These are phyloP conservation scores for Rhynchonycteris naso DNA, from an alignment of 2,797 vertebrate genomes.

Conservation along the genomic window DNA sequence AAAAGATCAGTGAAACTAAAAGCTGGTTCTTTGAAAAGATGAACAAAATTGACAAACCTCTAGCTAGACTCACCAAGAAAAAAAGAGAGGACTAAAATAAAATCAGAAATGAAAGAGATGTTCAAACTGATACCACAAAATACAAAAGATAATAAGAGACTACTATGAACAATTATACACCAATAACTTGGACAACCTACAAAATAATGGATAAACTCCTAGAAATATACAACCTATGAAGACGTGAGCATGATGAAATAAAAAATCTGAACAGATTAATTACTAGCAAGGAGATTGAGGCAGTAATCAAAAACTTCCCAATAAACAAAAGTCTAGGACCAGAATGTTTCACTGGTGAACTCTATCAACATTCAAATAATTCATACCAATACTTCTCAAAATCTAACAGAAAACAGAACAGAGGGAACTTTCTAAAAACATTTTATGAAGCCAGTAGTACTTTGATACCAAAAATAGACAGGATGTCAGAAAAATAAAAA, in stretches of 20 bases:
- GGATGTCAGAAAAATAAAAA: background rate
- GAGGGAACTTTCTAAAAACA: background rate
- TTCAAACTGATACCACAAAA: background rate
- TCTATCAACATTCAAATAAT: background rate
- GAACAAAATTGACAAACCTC: background rate
- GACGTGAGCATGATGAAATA: background rate
- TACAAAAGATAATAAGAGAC: background rate
- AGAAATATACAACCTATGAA: background rate
- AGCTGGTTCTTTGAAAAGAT: background rate
- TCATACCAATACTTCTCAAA: background rate
- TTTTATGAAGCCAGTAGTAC: background rate
- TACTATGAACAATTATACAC: background rate
- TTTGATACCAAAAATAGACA: background rate
- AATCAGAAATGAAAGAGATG: background rate
- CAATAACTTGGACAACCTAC: background rate
- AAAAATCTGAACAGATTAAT: background rate
- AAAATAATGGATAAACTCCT: background rate
- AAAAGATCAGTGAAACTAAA: background rate
- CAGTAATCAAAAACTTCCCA: background rate
- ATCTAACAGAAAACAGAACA: background rate
- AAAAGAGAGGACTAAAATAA: background rate
- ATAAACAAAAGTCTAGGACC: background rate
- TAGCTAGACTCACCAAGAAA: background rate
- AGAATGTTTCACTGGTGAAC: background rate
- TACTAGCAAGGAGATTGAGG: background rate